Conservation (phyloP, 2,113 vertebrate species). For the Sclerurus mexicanus region DNA sequence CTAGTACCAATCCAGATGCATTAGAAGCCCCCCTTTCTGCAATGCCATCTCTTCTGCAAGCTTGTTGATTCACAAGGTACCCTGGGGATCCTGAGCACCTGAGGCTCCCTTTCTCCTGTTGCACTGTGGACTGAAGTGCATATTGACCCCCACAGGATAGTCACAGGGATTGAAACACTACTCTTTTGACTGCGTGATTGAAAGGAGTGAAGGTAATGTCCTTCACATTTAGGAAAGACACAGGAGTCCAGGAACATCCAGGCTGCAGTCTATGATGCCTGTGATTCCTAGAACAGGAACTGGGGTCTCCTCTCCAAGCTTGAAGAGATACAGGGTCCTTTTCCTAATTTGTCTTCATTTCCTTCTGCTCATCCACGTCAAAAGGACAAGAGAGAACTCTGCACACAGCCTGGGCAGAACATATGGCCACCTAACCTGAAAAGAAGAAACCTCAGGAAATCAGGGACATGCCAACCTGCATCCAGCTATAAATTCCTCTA, state of each 20-base stretch:
- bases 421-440: background rate
- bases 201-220: background rate
- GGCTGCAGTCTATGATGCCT: background rate
- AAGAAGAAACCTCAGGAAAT: background rate
- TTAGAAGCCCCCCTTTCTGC: background rate
- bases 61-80: background rate
- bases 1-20: background rate
- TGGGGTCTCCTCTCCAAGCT: background rate
- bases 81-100: background rate
- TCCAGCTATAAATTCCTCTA: conserved; percentile 86
- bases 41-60: background rate
- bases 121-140: background rate
- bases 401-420: background rate
- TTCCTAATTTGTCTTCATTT: background rate
- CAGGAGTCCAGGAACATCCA: background rate
- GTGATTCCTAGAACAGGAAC: background rate
- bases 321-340: background rate
- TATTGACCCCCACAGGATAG: fast-evolving
- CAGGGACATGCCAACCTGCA: conserved; percentile 81
- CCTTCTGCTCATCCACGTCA: background rate
- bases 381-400: background rate
- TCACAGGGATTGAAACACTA: background rate
- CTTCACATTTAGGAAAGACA: background rate
- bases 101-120: background rate
- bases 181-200: background rate